phyloP scores from a whole-genome alignment of 2,113 vertebrate species.

The Pelecanoides urinatrix region DNA sequence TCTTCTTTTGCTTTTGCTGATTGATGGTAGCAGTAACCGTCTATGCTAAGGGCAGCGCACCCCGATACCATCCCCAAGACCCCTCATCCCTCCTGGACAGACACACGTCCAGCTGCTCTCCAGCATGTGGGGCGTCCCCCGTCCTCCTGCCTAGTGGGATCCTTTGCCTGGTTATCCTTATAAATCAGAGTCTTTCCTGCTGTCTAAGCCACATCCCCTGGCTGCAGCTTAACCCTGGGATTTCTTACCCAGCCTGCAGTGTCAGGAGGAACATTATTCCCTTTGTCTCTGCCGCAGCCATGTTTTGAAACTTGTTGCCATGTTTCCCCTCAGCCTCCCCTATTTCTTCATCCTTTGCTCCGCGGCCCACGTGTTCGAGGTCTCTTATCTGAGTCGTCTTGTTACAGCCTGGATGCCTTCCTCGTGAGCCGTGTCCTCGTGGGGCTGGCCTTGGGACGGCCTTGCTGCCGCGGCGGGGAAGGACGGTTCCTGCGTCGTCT shows the following conservation, averaged over 20 bases:
- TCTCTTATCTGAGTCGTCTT: neutral
- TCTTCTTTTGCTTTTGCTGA: neutral
- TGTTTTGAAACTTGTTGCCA: neutral
- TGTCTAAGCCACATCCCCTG: neutral
- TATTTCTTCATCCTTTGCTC: neutral
- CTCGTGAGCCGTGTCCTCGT: neutral
- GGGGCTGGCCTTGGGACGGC: neutral
- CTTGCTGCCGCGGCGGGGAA: neutral
- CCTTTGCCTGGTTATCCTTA: neutral
- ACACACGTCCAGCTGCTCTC: neutral
- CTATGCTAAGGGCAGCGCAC: neutral
- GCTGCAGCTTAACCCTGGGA: slow-evolving; percentile 12
- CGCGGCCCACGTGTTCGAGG: neutral
- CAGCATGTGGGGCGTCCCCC: neutral
- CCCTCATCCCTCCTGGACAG: neutral
- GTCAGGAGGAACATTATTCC: neutral
- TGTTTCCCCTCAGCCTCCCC: neutral
- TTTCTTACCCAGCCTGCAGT: neutral
- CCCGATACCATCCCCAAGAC: neutral
- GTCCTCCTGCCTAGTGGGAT: neutral
- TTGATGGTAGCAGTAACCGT: neutral
- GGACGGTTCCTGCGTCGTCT: neutral
- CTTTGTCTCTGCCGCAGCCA: neutral
- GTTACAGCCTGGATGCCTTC: neutral
- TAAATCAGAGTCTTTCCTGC: neutral